These are phyloP conservation scores for Cheirogaleus major DNA, from an alignment of 2,797 vertebrate genomes.

Conservation along the genomic window DNA sequence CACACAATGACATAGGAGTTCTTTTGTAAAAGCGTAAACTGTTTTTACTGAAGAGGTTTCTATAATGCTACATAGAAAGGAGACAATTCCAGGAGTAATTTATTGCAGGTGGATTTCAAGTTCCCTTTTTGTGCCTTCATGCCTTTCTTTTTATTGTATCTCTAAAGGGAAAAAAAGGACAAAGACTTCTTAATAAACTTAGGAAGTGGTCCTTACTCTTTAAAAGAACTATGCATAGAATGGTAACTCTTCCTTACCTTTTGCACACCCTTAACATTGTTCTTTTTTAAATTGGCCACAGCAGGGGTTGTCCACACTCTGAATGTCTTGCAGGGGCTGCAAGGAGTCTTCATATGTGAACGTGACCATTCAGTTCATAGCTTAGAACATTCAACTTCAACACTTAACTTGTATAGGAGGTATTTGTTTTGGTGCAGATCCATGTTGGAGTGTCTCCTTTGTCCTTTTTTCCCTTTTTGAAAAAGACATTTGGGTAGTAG, in stretches of 20 bases:
- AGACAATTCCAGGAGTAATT: conserved; percentile 48
- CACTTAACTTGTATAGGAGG: background rate
- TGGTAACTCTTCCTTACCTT: background rate
- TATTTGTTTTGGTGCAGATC: background rate
- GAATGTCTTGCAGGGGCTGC: background rate
- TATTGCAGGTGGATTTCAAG: conserved; percentile 57
- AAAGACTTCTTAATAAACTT: conserved; percentile 31
- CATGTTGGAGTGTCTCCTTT: background rate
- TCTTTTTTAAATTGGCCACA: background rate
- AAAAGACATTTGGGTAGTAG: background rate
- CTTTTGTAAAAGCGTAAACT: conserved; percentile 34
- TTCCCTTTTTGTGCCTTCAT: conserved; percentile 68
- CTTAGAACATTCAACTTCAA: background rate
- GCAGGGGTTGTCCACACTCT: background rate
- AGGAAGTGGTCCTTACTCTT: conserved; percentile 39
- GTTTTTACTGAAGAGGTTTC: conserved; percentile 53
- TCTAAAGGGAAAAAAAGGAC: background rate
- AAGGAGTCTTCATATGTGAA: background rate
- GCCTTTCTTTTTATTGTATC: conserved; percentile 38
- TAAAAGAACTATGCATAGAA: background rate
- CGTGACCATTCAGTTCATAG: background rate
- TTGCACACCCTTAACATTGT: conserved; percentile 23
- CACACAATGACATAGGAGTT: background rate
- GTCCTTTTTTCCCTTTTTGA: background rate
- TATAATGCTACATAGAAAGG: background rate